Base-by-base conservation (phyloP, 1,140 invertebrate species). In the Drosophila insularis region DNA sequence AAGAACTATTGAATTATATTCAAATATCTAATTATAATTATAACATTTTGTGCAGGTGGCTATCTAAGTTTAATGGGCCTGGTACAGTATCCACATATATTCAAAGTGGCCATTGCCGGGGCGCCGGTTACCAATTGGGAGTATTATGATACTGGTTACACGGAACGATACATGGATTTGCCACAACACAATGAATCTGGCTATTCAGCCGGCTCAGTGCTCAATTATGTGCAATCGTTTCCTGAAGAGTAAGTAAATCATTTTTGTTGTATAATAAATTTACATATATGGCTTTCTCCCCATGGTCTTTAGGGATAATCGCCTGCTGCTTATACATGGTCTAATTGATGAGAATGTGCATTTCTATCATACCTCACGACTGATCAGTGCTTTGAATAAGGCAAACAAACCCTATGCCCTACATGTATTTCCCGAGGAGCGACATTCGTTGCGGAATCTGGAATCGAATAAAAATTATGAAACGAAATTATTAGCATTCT, bases 321-420 rank as follows among this genome's bases (percentile, higher is more conserved):
- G 98, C 64, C 92, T 99, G 46, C 93, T 99, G n/a, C 98, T 99
- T 43, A 97, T 99, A 78, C 99, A 99, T 92, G 99, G 99, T 5
- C 93, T 99, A 54, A 98, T 99, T 63, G 99, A 99, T 92, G 99
- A 99, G 93, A 99, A 99, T 92, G 99, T 99, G n/a, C 99, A 99
- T 92, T 99, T 99, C 92, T 96, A 96, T 79, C 98, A 99, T 91
- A 99, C 98, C 10, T 97, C 96, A 91, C 95, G 97, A 75, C 92
- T 99, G 54, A 96, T 99, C 31, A 96, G 97, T 89, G 95, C 96
- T 55, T 93, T 99, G 59, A 95, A 99, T 53, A 96, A 96, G 78
- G 96, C 96, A 27, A 98, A 98, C 54, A 99, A 99, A 74, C 97
- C 92, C 3, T 98, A 98, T 92, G 94, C 97, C 80, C 92, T 98